A percentile compares a stretch with the other conserved stretches of the same genome.
These are phyloP conservation scores for Rhabdornis inornatus DNA, from an alignment of 2,113 vertebrate species.

Conservation along the genomic window DNA sequence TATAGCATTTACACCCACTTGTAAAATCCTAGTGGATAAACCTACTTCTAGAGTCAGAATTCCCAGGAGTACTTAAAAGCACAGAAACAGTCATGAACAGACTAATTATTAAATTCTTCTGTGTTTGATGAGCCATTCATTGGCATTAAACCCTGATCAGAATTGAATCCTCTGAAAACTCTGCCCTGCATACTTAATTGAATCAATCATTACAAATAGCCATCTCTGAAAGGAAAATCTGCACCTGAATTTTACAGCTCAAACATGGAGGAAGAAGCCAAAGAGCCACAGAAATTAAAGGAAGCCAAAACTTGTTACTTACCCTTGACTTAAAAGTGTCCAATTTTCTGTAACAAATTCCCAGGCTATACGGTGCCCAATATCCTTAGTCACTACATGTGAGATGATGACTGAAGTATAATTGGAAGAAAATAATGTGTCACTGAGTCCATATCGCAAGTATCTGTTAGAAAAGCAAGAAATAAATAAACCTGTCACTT, in stretches of 20 bases:
- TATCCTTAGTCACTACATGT: conserved; percentile 48
- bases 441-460: conserved; percentile 61
- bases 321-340: conserved; percentile 63
- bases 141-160: neutral
- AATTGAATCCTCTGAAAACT: neutral
- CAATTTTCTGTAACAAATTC: conserved; percentile 75
- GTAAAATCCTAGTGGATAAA: neutral
- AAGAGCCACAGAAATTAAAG: neutral
- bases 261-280: neutral
- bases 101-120: neutral
- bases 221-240: neutral
- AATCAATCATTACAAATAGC: neutral
- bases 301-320: neutral
- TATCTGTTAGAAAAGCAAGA: conserved; percentile 61
- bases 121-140: neutral
- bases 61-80: neutral
- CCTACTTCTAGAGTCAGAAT: neutral
- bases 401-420: conserved; percentile 17
- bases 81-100: neutral
- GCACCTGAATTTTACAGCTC: neutral
- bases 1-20: neutral
- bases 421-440: neutral
- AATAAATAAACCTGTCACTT: neutral
- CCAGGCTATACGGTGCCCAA: conserved; percentile 69
- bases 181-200: neutral